These are phyloP conservation scores for Halictus ligatus DNA, from an alignment of 2,888 invertebrate genomes.

Conservation along the genomic window DNA sequence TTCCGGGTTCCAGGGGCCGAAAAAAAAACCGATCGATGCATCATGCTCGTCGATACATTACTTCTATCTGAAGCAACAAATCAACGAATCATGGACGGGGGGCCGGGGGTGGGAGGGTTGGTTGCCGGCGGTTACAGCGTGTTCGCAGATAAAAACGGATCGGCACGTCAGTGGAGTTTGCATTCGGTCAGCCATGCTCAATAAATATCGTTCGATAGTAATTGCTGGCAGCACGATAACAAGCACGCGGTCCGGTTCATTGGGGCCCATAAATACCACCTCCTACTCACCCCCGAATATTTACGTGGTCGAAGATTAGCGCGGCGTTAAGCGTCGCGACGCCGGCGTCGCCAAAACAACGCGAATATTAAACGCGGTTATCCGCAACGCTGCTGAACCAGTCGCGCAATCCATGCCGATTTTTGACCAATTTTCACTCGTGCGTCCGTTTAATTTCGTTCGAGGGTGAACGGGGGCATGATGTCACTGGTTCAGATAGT, in stretches of 20 bases:
- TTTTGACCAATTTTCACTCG: not conserved
- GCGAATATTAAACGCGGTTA: not conserved
- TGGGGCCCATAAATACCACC: constrained; percentile 12
- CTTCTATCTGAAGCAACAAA: constrained; percentile 35
- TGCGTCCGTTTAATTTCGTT: not conserved
- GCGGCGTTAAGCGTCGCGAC: constrained; percentile 10
- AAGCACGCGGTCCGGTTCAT: constrained; percentile 21
- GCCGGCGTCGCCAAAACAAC: not conserved
- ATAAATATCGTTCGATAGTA: constrained; percentile 48
- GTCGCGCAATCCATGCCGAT: not conserved
- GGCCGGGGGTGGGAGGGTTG: too few relatives aligned
- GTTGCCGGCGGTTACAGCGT: not conserved
- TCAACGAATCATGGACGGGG: constrained; percentile 9
- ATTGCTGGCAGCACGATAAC: constrained; percentile 43
- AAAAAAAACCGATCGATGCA: constrained; percentile 10
- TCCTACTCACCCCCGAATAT: not conserved
- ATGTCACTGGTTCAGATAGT: too few relatives aligned
- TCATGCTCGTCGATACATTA: constrained; percentile 23
- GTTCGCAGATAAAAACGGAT: constrained; percentile 27
- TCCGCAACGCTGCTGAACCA: not conserved
- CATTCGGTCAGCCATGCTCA: constrained; percentile 10
- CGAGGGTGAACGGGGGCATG: not conserved
- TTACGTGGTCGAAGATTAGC: constrained; percentile 38
- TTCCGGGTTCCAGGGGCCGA: not conserved
- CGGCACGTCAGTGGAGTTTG: constrained; percentile 6